These are phyloP conservation scores for Coecobrya sp. DNA, from an alignment of 2,888 invertebrate genomes.

Conservation along the genomic window DNA sequence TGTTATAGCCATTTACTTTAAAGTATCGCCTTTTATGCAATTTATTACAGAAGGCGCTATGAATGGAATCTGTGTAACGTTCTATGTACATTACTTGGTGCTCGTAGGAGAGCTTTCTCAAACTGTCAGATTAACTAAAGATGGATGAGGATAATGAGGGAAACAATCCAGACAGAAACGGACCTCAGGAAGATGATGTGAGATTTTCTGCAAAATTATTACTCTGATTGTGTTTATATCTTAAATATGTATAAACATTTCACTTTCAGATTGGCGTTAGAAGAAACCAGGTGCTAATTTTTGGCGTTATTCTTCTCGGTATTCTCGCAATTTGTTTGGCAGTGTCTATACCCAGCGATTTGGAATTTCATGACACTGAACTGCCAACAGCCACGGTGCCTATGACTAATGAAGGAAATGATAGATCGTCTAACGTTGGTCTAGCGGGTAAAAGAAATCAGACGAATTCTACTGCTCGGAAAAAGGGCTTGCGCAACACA, in stretches of 20 bases:
- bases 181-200: too few species aligned
- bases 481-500: slow-evolving; percentile 66
- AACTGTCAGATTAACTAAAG: too few species aligned
- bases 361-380: slow-evolving; percentile 79
- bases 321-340: slow-evolving; percentile 82
- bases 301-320: slow-evolving; percentile 80
- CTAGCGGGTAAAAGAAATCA: slow-evolving; percentile 61
- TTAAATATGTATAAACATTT: background rate
- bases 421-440: slow-evolving; percentile 41
- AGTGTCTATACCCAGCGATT: slow-evolving; percentile 81
- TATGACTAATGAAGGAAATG: slow-evolving; percentile 54
- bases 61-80: too few species aligned
- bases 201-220: too few species aligned
- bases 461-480: slow-evolving; percentile 71
- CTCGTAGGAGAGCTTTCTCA: too few species aligned
- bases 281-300: slow-evolving; percentile 82
- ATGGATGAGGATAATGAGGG: too few species aligned
- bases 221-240: background rate
- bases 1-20: too few species aligned
- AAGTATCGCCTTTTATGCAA: too few species aligned
- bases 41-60: too few species aligned
- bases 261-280: slow-evolving; percentile 65
- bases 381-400: slow-evolving; percentile 57
- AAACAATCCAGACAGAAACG: too few species aligned
- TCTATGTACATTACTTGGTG: too few species aligned